Percentiles rank a stretch among this genome's conserved stretches.
phyloP scores from a whole-genome alignment of 64 coral and sea anemone species.

The Montipora capricornis region DNA sequence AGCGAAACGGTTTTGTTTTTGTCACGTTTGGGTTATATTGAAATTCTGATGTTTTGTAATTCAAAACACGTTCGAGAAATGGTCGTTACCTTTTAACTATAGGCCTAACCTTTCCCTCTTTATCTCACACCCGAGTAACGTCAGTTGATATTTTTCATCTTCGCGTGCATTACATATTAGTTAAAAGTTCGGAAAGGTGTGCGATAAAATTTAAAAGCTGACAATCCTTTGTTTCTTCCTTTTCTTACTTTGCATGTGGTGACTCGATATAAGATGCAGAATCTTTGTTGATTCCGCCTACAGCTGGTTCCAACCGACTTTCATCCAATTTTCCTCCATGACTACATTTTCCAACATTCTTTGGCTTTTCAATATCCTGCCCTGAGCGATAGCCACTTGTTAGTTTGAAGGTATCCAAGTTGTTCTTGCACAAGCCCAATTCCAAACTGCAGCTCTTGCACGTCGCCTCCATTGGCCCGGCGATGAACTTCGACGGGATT shows the following conservation, averaged over 20 bases:
- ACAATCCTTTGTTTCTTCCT: no score
- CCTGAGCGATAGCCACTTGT: constrained; percentile 78
- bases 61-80: no score
- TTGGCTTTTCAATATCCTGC: constrained; percentile 79
- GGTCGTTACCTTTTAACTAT: no score
- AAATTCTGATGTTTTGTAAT: no score
- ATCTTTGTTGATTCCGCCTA: constrained; percentile 90
- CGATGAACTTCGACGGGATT: constrained; percentile 19
- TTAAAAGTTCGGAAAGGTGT: no score
- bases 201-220: no score
- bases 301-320: constrained; percentile 47
- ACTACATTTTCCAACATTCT: constrained; percentile 70
- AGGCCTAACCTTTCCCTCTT: no score
- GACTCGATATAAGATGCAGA: constrained; percentile 10
- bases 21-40: no score
- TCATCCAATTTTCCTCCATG: constrained; percentile 69
- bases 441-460: constrained; percentile 46
- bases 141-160: no score
- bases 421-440: constrained; percentile 17
- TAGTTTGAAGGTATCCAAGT: constrained; percentile 67
- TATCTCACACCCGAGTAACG: no score
- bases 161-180: no score
- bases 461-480: constrained; percentile 18
- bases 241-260: constrained; percentile 69
- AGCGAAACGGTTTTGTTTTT: no score